Evolutionary conservation across 92 coral and sea anemone genomes (phyloP).

Genomic region (Hydrozoanthus gracilis): DNA sequence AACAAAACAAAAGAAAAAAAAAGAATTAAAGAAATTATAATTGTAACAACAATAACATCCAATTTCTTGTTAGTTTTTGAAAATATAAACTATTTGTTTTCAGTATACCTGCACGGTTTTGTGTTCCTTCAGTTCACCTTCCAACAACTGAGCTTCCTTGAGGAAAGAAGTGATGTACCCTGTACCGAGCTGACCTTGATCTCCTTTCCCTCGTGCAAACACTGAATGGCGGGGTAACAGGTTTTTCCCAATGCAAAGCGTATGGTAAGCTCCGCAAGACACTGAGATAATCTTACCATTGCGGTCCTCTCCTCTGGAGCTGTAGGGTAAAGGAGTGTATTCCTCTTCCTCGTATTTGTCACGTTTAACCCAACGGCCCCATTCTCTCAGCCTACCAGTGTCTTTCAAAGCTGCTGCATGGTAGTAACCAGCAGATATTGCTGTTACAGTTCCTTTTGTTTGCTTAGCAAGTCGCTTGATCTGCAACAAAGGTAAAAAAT

Average conservation of each 20-base stretch:
- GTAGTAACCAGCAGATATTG: slow-evolving; percentile 62
- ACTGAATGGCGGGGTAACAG: slow-evolving; percentile 17
- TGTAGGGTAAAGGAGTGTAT: neutral
- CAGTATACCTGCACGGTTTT: neutral
- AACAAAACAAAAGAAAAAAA: neutral
- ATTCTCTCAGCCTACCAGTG: slow-evolving; percentile 56
- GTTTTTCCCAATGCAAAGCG: slow-evolving; percentile 49
- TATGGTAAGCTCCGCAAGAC: slow-evolving; percentile 68
- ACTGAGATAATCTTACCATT: slow-evolving; percentile 48
- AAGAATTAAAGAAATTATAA: no score
- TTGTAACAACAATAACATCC: no score
- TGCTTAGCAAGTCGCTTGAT: neutral
- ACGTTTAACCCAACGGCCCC: slow-evolving; percentile 54
- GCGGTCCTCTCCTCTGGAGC: no score
- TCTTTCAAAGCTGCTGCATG: slow-evolving; percentile 61
- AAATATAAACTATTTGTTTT: no score
- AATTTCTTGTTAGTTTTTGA: no score
- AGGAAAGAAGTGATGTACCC: slow-evolving; percentile 10
- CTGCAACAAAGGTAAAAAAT: neutral
- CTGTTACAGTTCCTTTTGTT: neutral
- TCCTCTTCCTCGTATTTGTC: slow-evolving; percentile 32
- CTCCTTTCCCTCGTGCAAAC: slow-evolving; percentile 68
- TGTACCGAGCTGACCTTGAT: slow-evolving; percentile 64
- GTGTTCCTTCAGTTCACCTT: neutral
- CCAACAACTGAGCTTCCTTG: neutral